Conservation (phyloP, 2,113 vertebrate species). For the Tyto alba region DNA sequence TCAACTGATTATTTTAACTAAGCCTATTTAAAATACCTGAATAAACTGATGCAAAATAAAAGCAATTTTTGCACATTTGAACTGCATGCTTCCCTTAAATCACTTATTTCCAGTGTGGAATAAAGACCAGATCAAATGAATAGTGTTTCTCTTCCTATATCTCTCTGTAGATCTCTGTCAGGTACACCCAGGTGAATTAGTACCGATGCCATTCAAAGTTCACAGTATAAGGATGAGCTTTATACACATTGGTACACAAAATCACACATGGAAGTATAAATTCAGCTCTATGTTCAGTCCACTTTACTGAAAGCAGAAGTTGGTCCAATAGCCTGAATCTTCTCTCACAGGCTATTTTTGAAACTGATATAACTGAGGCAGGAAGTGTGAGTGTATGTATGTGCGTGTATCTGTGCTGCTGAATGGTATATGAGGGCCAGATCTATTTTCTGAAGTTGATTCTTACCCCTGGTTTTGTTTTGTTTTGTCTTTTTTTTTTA, state of each 20-base stretch:
- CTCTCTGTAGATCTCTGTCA: background rate
- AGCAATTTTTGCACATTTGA: background rate
- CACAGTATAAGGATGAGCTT: background rate
- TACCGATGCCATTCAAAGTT: background rate
- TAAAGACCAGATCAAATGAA: background rate
- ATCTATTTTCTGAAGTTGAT: background rate
- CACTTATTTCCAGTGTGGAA: background rate
- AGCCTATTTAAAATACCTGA: background rate
- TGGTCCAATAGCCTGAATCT: background rate
- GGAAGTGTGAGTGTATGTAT: background rate
- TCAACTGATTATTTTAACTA: background rate
- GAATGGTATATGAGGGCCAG: background rate
- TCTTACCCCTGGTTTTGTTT: background rate
- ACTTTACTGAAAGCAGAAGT: background rate
- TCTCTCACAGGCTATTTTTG: conserved; percentile 1
- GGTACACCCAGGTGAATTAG: background rate
- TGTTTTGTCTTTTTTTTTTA: background rate
- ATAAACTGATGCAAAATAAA: background rate
- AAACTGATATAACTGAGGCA: background rate
- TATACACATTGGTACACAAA: background rate
- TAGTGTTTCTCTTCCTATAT: background rate
- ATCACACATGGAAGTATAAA: background rate
- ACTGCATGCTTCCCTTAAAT: background rate
- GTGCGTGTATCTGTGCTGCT: background rate
- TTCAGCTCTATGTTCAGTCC: background rate